Evolutionary conservation across 2,113 vertebrate genomes (phyloP), one percentile per base, ranked within the genome.

Genomic region (Pseudorasbora parva): DNA sequence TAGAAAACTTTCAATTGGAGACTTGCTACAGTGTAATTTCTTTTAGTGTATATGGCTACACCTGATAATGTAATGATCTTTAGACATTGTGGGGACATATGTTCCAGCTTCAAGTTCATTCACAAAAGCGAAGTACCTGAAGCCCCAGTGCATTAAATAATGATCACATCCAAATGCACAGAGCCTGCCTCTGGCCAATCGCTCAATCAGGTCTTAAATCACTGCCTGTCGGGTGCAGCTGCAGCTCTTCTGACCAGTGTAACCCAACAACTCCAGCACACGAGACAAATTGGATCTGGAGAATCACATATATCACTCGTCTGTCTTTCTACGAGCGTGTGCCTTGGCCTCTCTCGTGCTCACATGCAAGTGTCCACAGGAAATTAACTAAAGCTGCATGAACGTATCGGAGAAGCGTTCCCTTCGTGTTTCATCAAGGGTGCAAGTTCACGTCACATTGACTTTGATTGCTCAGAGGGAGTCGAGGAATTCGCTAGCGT

Each of bases 211-310:
- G 17, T 77, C 54, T 41, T 78, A 49, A 72, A 82, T 71, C 82
- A 75, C 2, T 10, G 4, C 1, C 37, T 21, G 27, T 85, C 47
- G 1, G 14, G 71, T 78, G 85, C 88, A 89, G 87, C 87, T 89
- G 88, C 27, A 64, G 78, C 81, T 30, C 23, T 2, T 47, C 1
- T 25, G 66, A 57, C 71, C 72, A 84, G 19, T 7, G 23, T 8
- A 74, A 10, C n/a, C 66, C 8, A 27, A 51, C 78, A 54, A 33
- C 71, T 80, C 49, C 64, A 37, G 62, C 25, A 59, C 76, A 19
- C 15, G 37, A 76, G 82, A 88, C 88, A 86, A 87, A 87, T 84
- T 89, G 81, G 62, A 85, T 84, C 82, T 64, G 79, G 59, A 84
- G 60, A 66, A 91, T 88, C 86, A 62, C 54, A n/a, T 85, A 27